Evolutionary conservation across 1,140 invertebrate species (phyloP).

Genomic region (Cotesia chilonis): DNA sequence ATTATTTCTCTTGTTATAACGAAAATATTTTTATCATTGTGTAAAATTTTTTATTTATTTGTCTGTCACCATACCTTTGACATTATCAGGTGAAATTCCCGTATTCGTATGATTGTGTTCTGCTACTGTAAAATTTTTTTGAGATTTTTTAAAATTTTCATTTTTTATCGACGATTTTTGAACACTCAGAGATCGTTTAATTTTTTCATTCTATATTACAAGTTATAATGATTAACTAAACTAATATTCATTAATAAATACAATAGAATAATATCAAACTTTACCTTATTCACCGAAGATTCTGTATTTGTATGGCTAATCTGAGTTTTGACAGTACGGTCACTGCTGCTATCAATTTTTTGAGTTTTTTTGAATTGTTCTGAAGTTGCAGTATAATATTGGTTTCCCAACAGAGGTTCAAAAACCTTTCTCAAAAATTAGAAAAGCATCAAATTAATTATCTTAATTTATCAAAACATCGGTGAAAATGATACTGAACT

Average conservation of each 20-base stretch:
- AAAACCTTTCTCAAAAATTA: constrained; percentile 60
- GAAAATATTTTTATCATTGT: too few species aligned
- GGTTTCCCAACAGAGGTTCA: constrained; percentile 64
- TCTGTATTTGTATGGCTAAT: neutral
- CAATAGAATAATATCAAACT: too few species aligned
- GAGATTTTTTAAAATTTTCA: constrained; percentile 34
- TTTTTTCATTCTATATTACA: too few species aligned
- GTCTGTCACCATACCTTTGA: too few species aligned
- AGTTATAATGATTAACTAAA: too few species aligned
- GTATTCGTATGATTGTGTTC: constrained; percentile 54
- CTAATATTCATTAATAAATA: too few species aligned
- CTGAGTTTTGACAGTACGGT: constrained; percentile 37
- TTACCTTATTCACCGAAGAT: too few species aligned
- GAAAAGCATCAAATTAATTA: constrained; percentile 24
- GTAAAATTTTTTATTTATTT: too few species aligned
- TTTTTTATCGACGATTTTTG: constrained; percentile 64
- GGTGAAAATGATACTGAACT: neutral
- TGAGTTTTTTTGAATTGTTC: constrained; percentile 32
- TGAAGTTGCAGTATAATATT: constrained; percentile 56
- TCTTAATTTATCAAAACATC: neutral
- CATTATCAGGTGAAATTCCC: too few species aligned
- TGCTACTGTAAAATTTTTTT: constrained; percentile 17
- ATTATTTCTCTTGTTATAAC: too few species aligned
- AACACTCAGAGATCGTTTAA: constrained; percentile 64
- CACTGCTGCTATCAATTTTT: constrained; percentile 18